Base-by-base conservation (phyloP, 92 coral and sea anemone species). In the Zoanthus sociatus region DNA sequence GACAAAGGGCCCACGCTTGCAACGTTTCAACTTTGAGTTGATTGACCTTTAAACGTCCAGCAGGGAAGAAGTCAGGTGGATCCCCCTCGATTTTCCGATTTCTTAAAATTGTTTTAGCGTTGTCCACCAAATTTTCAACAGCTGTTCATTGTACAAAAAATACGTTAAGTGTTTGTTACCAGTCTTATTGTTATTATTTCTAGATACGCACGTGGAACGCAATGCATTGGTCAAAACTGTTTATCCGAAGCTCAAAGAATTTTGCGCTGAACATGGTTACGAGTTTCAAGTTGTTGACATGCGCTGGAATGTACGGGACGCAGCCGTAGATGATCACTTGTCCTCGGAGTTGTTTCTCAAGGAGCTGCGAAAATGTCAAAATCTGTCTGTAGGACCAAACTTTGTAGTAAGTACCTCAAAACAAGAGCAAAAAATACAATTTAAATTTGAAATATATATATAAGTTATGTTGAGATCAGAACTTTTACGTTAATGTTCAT, bases 251-350 rank as follows among this genome's bases (percentile, higher is more conserved):
- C 89, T 94, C 31, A 91, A 87, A 66, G 95, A 93, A 51, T 87
- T 78, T 78, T 93, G 96, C 84, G 92, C 86, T 17, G 98, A 93
- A 75, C 87, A 71, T 81, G 98, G 98, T 67, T 94, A 93, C 75
- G 96, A 94, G 90, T 93, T 94, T 30, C 96, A 93, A 17, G 98
- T 97, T 56, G 89, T 92, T 61, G 99, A 97, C 91, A 95, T 97
- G 99, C 92, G 98, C 69, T 97, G 99, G 99, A 98, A 98, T 58
- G 95, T 97, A n/a, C 96, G 92, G 42, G 99, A 97, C 81, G 94
- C 95, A 11, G 88, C 92, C 69, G 86, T 91, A 14, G 98, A 97
- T 88, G 98, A 97, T 88, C 98, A 97, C 94, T 83, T 83, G 93
- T 90, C 92, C 77, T 68, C 95, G 54, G 99, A 92, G 60, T 87